phyloP scores from a whole-genome alignment of 2,888 invertebrate species.

The Drosophila phalerata region DNA sequence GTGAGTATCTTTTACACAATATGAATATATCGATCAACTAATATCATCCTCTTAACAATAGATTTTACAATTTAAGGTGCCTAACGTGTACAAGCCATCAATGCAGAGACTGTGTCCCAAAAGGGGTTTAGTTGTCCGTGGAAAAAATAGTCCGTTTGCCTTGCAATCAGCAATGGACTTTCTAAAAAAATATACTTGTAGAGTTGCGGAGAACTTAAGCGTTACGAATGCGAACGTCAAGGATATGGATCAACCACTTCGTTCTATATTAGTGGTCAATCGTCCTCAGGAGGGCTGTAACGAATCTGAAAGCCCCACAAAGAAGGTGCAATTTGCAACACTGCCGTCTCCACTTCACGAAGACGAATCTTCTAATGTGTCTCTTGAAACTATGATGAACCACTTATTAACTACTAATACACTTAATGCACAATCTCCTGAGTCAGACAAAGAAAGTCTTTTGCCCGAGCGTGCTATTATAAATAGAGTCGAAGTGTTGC shows the following conservation, averaged over 20 bases:
- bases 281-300: background rate
- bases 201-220: background rate
- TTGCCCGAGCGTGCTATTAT: constrained; percentile 2
- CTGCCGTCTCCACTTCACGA: constrained; percentile 10
- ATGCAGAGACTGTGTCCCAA: too few species aligned
- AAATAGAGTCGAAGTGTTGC: constrained; percentile 14
- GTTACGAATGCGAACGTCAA: background rate
- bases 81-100: background rate
- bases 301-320: constrained; percentile 3
- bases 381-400: background rate
- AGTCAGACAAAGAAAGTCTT: background rate
- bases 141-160: background rate
- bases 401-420: background rate
- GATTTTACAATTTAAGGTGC: background rate
- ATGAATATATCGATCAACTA: background rate
- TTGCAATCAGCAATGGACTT: constrained; percentile 39
- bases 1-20: background rate
- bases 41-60: background rate
- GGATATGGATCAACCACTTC: constrained; percentile 6
- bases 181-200: background rate
- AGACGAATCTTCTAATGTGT: background rate
- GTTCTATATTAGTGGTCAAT: constrained; percentile 26
- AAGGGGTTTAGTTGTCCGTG: too few species aligned
- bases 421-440: background rate
- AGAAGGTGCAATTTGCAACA: constrained; percentile 37